Conservation (phyloP, 2,888 invertebrate genomes). For the Luperina testacea region DNA sequence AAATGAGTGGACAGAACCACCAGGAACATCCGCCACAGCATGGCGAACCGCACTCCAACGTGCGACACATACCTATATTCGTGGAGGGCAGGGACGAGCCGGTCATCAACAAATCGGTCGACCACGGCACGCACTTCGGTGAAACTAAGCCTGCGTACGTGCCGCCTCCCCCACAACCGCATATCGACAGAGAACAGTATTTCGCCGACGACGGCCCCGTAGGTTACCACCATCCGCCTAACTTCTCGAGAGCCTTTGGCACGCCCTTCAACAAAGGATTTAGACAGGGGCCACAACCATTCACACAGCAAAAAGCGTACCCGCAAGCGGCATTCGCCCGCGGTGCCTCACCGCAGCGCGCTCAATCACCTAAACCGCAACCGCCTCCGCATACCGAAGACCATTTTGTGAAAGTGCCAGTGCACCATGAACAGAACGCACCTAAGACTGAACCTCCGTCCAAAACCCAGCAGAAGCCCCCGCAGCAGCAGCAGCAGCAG, state of each 20-base stretch:
- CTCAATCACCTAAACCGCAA: conserved; percentile 84
- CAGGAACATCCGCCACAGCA: conserved; percentile 72
- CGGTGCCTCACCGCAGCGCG: conserved; percentile 83
- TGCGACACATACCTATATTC: conserved; percentile 96
- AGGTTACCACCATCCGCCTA: conserved; percentile 84
- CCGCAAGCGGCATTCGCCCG: conserved; percentile 82
- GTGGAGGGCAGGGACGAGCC: conserved; percentile 96
- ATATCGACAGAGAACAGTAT: conserved; percentile 85
- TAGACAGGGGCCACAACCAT: conserved; percentile 86
- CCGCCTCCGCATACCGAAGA: conserved; percentile 80
- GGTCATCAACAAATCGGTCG: conserved; percentile 91
- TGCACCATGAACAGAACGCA: conserved; percentile 78
- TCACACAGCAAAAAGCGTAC: conserved; percentile 87
- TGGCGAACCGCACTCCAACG: conserved; percentile 86
- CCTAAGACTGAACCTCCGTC: conserved; percentile 79
- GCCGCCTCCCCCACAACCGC: conserved; percentile 78
- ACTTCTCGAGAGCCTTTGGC: conserved; percentile 86
- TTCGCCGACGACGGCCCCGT: conserved; percentile 82
- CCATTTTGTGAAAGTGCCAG: conserved; percentile 83
- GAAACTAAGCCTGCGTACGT: conserved; percentile 81
- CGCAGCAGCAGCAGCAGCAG: conserved; percentile 72
- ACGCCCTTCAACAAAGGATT: conserved; percentile 82
- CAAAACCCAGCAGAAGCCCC: conserved; percentile 70
- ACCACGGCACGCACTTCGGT: conserved; percentile 79
- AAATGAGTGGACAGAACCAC: conserved; percentile 82